phyloP scores from a whole-genome alignment of 2,888 invertebrate species.

The Zhuqinia jingwanae region DNA sequence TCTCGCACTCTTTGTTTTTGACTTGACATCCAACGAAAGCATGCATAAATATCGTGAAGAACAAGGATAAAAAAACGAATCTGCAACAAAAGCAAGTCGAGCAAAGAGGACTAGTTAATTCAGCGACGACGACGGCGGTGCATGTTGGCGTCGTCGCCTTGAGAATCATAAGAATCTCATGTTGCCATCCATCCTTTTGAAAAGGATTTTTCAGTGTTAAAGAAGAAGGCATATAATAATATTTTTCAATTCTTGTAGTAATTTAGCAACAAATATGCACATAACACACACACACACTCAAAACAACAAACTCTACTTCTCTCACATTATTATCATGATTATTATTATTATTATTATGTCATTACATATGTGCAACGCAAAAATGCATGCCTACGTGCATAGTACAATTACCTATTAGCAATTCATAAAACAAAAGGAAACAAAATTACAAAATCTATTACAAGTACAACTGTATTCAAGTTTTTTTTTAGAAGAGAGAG shows the following conservation, averaged over 20 bases:
- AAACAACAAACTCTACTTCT: not conserved
- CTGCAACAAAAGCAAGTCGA: too few relatives aligned
- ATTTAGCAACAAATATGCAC: too few relatives aligned
- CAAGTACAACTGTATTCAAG: constrained; percentile 16
- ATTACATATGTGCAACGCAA: not conserved
- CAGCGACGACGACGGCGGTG: not conserved
- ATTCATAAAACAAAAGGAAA: constrained; percentile 40
- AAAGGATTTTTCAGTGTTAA: not conserved
- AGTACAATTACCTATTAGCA: not conserved
- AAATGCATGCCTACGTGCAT: not conserved
- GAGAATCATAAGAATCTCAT: not conserved
- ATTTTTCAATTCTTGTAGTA: too few relatives aligned
- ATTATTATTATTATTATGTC: too few relatives aligned
- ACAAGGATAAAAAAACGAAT: too few relatives aligned
- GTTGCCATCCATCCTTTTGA: not conserved
- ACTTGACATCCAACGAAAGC: too few relatives aligned
- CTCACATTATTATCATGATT: not conserved
- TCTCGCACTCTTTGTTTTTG: too few relatives aligned
- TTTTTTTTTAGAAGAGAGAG: not conserved
- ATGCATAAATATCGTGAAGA: too few relatives aligned
- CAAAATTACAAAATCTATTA: constrained; percentile 38
- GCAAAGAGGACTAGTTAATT: too few relatives aligned
- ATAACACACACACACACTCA: not conserved
- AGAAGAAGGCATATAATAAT: not conserved
- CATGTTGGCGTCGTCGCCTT: not conserved